Evolutionary conservation across 92 coral and sea anemone species (phyloP).

Genomic region (Umimayanthus kanabou): DNA sequence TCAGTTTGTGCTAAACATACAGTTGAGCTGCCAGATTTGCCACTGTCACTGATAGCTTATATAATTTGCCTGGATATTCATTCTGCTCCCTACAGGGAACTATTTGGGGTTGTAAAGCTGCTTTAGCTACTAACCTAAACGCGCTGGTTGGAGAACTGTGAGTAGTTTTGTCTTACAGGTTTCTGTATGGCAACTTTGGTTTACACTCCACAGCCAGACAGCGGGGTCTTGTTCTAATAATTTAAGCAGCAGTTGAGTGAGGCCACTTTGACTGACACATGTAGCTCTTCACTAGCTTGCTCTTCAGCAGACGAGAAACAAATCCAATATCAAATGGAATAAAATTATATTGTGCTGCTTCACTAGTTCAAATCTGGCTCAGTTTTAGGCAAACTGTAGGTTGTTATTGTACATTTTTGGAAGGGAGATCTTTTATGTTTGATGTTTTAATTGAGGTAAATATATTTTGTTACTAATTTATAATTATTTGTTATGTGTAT

Average conservation of each 20-base stretch:
- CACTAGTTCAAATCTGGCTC: not conserved
- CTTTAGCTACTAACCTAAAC: not conserved
- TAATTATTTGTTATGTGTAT: conserved; percentile 20
- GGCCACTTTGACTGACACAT: not conserved
- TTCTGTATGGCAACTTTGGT: not conserved
- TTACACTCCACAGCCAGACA: not conserved
- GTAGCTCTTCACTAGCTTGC: conserved; percentile 10
- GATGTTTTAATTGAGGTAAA: not conserved
- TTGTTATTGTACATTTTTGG: not conserved
- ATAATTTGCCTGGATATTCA: not conserved
- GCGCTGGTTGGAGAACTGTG: not conserved
- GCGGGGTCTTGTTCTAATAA: not conserved
- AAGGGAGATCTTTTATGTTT: not conserved
- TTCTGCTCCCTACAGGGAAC: not conserved
- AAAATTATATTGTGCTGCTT: not conserved
- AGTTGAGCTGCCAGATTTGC: not conserved
- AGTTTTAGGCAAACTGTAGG: not conserved
- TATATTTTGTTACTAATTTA: conserved; percentile 13
- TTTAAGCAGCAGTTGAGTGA: conserved; percentile 1
- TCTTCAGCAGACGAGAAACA: not conserved
- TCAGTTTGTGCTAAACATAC: not conserved
- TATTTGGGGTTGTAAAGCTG: conserved; percentile 10
- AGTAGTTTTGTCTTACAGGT: not conserved
- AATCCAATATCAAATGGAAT: not conserved
- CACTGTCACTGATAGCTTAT: not conserved